Evolutionary conservation across 2,797 vertebrate genomes (phyloP), one percentile per base, ranked within the genome.

Genomic region (Cichlasoma orientale): DNA sequence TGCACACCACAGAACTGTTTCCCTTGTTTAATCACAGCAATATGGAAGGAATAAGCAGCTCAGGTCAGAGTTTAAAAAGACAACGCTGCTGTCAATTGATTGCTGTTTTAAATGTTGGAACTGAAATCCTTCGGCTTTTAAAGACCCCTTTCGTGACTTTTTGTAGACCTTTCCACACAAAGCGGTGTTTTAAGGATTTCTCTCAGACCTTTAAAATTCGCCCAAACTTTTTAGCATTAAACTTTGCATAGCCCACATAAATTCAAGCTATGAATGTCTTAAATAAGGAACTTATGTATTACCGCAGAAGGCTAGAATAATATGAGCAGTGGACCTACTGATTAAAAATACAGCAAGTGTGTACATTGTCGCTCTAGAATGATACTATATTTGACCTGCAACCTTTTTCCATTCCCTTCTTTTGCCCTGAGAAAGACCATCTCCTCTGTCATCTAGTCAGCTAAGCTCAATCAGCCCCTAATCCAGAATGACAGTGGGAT

Each of bases 361-460:
- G 18, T 50, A 23, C 25, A 68, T 63, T 41, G 18, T 54, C 55
- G 36, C 54, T 54, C n/a, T 7, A 36, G 25, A 54, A 72, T 72
- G 63, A 3, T 27, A 47, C 63, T 68, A 68, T 50, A 29, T 68
- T 29, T 68, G 63, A 68, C 63, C 41, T 68, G 63, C 41, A 68
- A 68, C 63, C 63, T 77, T 44, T 71, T 44, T 72, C 56, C 33
- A n/a, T 52, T 38, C 56, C 50, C 8, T 44, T 56, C 13, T 69
- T 74, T 56, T 84, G 66, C 84, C 84, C 89, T 87, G 79, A 85
- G 82, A 92, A 88, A 86, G 86, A 92, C 85, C 83, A 93, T 88
- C 88, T 85, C 83, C 79, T 87, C 90, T 91, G 90, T 94, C 90
- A 92, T 90, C 86, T 88, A 69, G 59, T 84, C 87, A 80, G 73